Evolutionary conservation across 2,113 vertebrate genomes (phyloP), one percentile per base, ranked within the genome.

Genomic region (Athene cunicularia): DNA sequence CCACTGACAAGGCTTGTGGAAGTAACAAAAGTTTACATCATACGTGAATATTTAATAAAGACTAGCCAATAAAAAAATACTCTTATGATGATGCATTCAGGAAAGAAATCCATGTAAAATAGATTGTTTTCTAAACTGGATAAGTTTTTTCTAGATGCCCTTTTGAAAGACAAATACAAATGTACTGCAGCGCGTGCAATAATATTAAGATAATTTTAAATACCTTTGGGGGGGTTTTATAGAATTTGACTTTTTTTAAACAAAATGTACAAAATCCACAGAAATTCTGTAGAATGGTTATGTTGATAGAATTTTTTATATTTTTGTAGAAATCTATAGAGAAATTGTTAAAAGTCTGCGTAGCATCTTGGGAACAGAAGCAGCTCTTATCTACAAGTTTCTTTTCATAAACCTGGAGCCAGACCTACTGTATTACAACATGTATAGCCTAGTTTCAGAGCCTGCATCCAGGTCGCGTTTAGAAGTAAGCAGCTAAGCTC

Each of bases 241-340:
- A 95, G 93, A 93, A 96, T 70, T 87, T 97, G 90, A 86, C 77
- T 96, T 97, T 97, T 95, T 97, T 95, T 91, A 86, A 95, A 84
- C 85, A 90, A 97, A 86, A 95, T 97, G 93, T 96, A 97, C 89
- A 98, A 97, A 97, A 96, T 98, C 97, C 96, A 96, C 83, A 87
- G 58, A 93, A 95, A 96, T 96, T 98, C 97, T 97, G 88, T 97
- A 96, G 96, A 98, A 95, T 95, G 95, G 84, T 97, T 97, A 90
- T 95, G 95, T 96, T 98, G 96, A 98, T 97, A 92, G 96, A 97
- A 90, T 91, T 98, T 98, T 97, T 98, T 97, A 96, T 97, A 98
- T 97, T 98, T 98, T 97, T 97, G 92, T 98, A 97, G 96, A 96
- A 93, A 97, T 97, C 94, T 93, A 53, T 95, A 96, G 96, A 93